These are phyloP conservation scores for Momotus momota DNA, from an alignment of 2,797 vertebrate species.

Conservation along the genomic window DNA sequence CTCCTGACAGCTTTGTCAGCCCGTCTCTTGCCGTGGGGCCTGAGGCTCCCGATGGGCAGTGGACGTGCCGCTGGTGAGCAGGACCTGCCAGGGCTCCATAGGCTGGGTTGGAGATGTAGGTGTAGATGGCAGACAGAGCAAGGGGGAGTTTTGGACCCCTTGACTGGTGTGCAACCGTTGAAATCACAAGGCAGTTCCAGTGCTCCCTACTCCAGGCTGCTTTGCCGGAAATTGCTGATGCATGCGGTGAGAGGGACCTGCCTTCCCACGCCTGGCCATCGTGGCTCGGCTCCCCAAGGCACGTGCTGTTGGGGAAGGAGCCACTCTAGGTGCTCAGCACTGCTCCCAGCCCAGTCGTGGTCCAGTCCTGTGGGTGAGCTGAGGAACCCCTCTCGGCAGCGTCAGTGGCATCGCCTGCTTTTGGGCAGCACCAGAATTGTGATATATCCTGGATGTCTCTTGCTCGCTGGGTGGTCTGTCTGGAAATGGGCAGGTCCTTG, in stretches of 20 bases:
- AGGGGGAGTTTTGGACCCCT: background rate
- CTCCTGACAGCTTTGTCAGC: background rate
- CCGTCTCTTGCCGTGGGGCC: background rate
- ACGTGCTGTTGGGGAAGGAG: rapidly evolving
- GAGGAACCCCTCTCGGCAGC: background rate
- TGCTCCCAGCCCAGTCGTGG: background rate
- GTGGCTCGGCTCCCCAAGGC: background rate
- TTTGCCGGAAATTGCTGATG: background rate
- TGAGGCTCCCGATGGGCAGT: background rate
- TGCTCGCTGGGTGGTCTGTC: background rate
- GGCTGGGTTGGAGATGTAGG: background rate
- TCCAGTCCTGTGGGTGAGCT: too few relatives aligned
- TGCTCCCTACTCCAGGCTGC: background rate
- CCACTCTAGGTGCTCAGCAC: background rate
- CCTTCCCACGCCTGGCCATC: rapidly evolving
- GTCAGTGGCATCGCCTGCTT: background rate
- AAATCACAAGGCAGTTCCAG: background rate
- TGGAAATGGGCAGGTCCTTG: background rate
- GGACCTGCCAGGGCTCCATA: background rate
- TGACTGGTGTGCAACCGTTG: rapidly evolving
- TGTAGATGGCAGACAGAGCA: background rate
- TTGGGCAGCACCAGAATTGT: too few relatives aligned
- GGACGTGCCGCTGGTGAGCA: rapidly evolving
- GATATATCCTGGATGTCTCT: background rate
- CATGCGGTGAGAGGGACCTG: rapidly evolving